These are phyloP conservation scores for Garra rufa DNA, from an alignment of 2,113 vertebrate species.

Conservation along the genomic window DNA sequence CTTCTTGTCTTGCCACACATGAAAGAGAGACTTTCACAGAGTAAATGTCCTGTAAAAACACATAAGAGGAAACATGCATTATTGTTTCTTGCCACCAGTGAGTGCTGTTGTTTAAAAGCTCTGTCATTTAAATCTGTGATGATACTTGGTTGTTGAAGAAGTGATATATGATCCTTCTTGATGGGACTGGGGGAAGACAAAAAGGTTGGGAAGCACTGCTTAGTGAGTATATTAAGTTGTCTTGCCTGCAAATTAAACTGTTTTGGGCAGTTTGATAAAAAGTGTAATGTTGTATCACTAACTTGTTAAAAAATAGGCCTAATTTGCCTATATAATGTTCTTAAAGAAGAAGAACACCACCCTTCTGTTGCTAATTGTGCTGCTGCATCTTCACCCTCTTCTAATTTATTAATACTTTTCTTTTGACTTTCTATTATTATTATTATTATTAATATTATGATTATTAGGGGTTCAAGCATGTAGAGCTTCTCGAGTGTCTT, in stretches of 20 bases:
- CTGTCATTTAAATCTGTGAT: background rate
- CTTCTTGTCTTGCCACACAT: conserved; percentile 56
- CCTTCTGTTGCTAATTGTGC: no score
- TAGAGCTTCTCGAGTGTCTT: no score
- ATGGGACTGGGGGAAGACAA: background rate
- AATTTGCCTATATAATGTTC: no score
- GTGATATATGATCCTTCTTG: background rate
- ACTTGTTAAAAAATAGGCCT: no score
- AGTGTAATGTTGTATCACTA: background rate
- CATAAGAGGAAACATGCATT: conserved; percentile 31
- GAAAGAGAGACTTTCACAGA: conserved; percentile 46
- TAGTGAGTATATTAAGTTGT: background rate
- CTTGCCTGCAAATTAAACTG: no score
- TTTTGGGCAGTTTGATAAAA: background rate
- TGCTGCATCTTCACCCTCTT: no score
- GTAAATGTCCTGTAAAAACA: conserved; percentile 20
- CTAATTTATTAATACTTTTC: no score
- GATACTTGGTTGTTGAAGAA: background rate
- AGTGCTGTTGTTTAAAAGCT: background rate
- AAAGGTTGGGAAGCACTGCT: background rate
- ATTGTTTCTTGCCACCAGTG: conserved; percentile 50
- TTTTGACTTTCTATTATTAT: no score
- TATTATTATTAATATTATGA: no score
- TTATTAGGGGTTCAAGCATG: no score
- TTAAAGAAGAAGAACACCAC: no score